phyloP scores from a whole-genome alignment of 2,797 vertebrate genomes.

The Avahi laniger region DNA sequence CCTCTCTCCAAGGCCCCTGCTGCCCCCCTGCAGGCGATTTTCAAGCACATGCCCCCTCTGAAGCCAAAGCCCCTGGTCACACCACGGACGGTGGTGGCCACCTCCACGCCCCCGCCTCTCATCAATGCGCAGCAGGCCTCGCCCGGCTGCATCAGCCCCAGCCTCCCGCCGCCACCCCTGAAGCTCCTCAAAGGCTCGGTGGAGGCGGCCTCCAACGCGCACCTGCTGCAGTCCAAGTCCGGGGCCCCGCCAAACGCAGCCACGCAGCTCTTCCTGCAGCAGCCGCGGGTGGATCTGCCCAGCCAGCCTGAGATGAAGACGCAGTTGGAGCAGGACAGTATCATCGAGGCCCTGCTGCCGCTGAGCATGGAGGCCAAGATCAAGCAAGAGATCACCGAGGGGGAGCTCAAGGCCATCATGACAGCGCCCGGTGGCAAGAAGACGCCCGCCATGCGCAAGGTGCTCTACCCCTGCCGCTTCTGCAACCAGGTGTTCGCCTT shows the following conservation, averaged over 20 bases:
- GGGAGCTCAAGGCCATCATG: constrained; percentile 88
- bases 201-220: constrained; percentile 83
- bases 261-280: constrained; percentile 79
- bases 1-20: constrained; percentile 88
- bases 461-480: constrained; percentile 94
- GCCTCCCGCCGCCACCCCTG: constrained; percentile 90
- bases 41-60: constrained; percentile 93
- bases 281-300: constrained; percentile 82
- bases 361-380: constrained; percentile 90
- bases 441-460: constrained; percentile 86
- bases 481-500: constrained; percentile 95
- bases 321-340: constrained; percentile 91
- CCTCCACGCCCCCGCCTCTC: constrained; percentile 92
- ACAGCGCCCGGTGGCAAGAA: constrained; percentile 86
- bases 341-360: constrained; percentile 90
- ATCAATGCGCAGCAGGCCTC: constrained; percentile 95
- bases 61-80: constrained; percentile 96
- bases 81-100: constrained; percentile 91
- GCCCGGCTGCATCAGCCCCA: constrained; percentile 94
- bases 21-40: constrained; percentile 85
- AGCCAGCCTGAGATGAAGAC: constrained; percentile 86
- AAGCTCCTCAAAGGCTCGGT: constrained; percentile 88
- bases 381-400: constrained; percentile 91
- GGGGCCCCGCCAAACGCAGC: constrained; percentile 77
- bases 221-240: constrained; percentile 78